phyloP scores from a whole-genome alignment of 2,888 invertebrate genomes.

The Ramazzottius varieornatus region DNA sequence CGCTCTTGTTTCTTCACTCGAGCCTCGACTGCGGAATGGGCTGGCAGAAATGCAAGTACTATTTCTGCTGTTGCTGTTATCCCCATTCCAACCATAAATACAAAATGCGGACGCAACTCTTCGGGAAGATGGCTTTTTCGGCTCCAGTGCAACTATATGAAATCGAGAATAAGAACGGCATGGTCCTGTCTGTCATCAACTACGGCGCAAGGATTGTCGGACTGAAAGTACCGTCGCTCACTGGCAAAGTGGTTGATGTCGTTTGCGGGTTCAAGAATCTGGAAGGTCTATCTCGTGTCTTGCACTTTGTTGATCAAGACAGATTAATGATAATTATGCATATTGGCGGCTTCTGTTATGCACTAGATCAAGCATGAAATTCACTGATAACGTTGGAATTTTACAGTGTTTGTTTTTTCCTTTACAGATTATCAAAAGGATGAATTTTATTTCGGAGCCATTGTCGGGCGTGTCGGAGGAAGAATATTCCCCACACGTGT shows the following conservation, averaged over 20 bases:
- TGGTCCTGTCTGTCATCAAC: background rate
- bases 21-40: too few relatives aligned
- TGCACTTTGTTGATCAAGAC: too few relatives aligned
- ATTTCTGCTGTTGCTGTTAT: background rate
- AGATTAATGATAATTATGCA: too few relatives aligned
- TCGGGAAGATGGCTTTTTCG: background rate
- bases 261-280: background rate
- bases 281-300: background rate
- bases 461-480: slow-evolving; percentile 63
- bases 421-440: slow-evolving; percentile 17
- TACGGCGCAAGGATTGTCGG: background rate
- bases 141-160: background rate
- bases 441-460: slow-evolving; percentile 53
- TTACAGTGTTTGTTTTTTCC: background rate
- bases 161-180: background rate
- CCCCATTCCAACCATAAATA: background rate
- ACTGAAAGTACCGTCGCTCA: background rate
- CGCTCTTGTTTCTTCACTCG: too few relatives aligned
- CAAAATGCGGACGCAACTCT: background rate
- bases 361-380: too few relatives aligned
- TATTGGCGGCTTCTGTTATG: too few relatives aligned
- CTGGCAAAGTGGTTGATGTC: background rate
- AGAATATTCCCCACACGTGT: slow-evolving; percentile 14
- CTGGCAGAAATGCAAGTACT: background rate
- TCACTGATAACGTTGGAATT: background rate